Percentiles rank a stretch among this genome's conserved stretches.
Conservation (phyloP, 2,113 vertebrate genomes). For the Calonectris borealis region DNA sequence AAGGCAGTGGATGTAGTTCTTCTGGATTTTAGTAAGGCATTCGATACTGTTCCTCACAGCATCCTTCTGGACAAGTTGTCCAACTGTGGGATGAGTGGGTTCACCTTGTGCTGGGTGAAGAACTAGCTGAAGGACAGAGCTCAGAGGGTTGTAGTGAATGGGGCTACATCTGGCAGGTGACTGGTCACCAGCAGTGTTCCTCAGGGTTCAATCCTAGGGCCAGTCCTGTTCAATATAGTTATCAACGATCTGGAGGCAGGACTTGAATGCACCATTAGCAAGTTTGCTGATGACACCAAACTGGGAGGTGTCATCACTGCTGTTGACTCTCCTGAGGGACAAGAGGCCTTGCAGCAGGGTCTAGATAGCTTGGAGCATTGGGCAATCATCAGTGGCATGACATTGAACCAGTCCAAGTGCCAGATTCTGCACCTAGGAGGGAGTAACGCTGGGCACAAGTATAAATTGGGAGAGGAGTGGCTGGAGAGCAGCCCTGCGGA, state of each 20-base stretch:
- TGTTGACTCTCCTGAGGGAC: neutral
- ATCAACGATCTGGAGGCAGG: neutral
- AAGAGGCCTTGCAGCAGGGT: neutral
- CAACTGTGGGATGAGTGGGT: accelerated
- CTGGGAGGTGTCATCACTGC: neutral
- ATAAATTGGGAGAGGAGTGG: neutral
- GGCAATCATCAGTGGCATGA: neutral
- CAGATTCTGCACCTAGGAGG: neutral
- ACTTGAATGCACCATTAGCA: neutral
- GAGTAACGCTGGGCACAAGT: neutral
- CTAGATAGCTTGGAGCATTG: neutral
- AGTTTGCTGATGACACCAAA: neutral
- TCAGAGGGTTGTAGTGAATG: neutral
- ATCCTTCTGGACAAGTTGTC: neutral
- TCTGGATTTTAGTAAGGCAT: neutral
- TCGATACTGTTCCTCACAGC: neutral
- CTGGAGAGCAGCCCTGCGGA: neutral
- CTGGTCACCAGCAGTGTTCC: neutral
- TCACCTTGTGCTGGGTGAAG: neutral
- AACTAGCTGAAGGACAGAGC: accelerated
- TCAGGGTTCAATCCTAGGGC: neutral
- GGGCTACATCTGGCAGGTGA: neutral
- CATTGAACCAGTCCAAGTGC: neutral
- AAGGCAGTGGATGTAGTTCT: neutral
- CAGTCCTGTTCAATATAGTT: neutral